These are phyloP conservation scores for Cryptoprocta ferox DNA, from an alignment of 2,797 vertebrate species.

Conservation along the genomic window DNA sequence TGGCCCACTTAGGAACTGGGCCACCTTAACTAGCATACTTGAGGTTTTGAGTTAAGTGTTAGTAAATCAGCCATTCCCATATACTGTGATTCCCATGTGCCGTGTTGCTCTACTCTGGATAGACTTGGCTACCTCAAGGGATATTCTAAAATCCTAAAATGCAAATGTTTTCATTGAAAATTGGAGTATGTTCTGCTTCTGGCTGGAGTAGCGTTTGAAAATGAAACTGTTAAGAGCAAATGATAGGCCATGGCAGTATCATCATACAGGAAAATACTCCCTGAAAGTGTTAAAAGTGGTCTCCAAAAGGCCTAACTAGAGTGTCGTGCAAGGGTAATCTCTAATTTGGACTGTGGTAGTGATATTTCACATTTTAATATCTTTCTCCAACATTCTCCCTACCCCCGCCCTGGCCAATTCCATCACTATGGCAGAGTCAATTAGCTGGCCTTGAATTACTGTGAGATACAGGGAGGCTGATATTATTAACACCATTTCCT, in stretches of 20 bases:
- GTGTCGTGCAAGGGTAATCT: neutral
- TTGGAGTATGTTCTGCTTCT: neutral
- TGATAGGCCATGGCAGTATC: neutral
- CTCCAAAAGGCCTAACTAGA: neutral
- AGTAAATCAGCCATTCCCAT: neutral
- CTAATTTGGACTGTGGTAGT: neutral
- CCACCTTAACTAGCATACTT: neutral
- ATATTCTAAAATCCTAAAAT: neutral
- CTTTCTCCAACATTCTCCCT: neutral
- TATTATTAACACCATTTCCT: slow-evolving; percentile 56
- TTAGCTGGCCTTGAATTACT: slow-evolving; percentile 56
- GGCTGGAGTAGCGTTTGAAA: neutral
- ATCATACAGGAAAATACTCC: neutral
- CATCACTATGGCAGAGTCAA: neutral
- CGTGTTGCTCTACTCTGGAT: neutral
- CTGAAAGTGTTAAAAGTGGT: neutral
- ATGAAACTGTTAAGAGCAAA: neutral
- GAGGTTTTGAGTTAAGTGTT: neutral
- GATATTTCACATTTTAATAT: slow-evolving; percentile 8
- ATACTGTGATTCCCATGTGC: neutral
- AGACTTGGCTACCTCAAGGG: neutral
- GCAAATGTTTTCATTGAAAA: neutral
- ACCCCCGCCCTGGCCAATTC: neutral
- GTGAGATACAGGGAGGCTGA: slow-evolving; percentile 11
- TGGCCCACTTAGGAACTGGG: neutral